Conservation (phyloP, 1,140 invertebrate species). For the Bicyclus anynana region DNA sequence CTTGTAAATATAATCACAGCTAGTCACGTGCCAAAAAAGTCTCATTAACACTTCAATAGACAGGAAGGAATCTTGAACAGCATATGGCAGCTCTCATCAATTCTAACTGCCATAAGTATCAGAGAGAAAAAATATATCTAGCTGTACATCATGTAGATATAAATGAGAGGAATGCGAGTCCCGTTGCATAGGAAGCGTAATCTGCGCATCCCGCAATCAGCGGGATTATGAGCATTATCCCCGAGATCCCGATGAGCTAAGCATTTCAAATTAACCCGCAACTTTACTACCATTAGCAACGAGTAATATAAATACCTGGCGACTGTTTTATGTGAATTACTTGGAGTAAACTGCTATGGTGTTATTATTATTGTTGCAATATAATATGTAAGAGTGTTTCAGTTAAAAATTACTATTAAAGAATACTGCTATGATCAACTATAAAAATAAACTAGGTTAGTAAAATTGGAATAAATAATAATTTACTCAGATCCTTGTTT, state of each 20-base stretch:
- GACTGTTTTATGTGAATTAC: not conserved
- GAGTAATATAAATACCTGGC: not conserved
- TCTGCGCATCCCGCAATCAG: constrained; percentile 30
- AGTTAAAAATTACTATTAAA: no score
- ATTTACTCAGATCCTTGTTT: no score
- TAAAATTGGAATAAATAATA: no score
- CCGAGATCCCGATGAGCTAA: constrained; percentile 33
- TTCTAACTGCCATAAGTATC: constrained; percentile 13
- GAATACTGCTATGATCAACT: no score
- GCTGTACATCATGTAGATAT: constrained; percentile 22
- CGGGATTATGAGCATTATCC: constrained; percentile 35
- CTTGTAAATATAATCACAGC: not conserved
- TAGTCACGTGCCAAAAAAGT: not conserved
- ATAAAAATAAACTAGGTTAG: no score
- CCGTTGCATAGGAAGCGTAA: constrained; percentile 50
- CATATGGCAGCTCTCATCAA: constrained; percentile 5
- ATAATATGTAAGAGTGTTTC: no score
- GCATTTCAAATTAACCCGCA: constrained; percentile 40
- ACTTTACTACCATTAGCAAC: constrained; percentile 8
- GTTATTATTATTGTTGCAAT: no score
- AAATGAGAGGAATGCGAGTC: constrained; percentile 28
- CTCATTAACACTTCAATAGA: not conserved
- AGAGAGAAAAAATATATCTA: constrained; percentile 18
- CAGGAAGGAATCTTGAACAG: not conserved
- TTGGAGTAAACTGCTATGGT: not conserved